These are phyloP conservation scores for Peromyscus nudipes DNA, from an alignment of 2,797 vertebrate genomes.

Conservation along the genomic window DNA sequence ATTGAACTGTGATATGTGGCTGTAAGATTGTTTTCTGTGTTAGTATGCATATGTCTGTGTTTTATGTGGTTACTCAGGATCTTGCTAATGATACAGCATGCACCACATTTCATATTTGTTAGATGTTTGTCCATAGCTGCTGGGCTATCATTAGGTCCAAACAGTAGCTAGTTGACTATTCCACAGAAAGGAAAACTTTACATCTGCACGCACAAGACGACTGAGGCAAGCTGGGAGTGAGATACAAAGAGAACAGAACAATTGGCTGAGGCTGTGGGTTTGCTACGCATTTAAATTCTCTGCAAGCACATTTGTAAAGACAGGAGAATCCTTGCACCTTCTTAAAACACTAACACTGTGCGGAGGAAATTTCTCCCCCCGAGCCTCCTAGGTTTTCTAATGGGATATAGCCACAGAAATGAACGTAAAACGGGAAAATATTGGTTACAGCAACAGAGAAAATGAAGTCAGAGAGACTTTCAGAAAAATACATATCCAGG, in stretches of 20 bases:
- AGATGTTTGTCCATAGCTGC: conserved; percentile 64
- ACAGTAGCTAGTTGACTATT: neutral
- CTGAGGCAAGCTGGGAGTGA: conserved; percentile 23
- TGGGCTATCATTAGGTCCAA: conserved; percentile 15
- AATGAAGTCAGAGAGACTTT: conserved; percentile 81
- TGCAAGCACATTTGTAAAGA: conserved; percentile 62
- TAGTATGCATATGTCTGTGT: conserved; percentile 15
- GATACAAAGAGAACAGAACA: conserved; percentile 62
- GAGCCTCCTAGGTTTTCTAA: neutral
- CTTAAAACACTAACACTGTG: conserved; percentile 12
- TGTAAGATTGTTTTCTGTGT: neutral
- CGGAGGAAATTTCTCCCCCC: conserved; percentile 45
- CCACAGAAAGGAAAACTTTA: neutral
- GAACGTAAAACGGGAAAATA: conserved; percentile 41
- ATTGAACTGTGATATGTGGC: neutral
- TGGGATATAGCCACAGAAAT: conserved; percentile 63
- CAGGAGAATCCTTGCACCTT: neutral
- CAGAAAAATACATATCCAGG: neutral
- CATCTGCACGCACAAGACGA: conserved; percentile 59
- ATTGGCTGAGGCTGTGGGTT: conserved; percentile 65
- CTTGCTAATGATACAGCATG: neutral
- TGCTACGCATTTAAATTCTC: conserved; percentile 45
- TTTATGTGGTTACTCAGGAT: neutral
- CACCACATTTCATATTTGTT: neutral
- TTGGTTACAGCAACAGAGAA: conserved; percentile 50